These are phyloP conservation scores for Echinops telfairi DNA, from an alignment of 2,113 vertebrate species.

Conservation along the genomic window DNA sequence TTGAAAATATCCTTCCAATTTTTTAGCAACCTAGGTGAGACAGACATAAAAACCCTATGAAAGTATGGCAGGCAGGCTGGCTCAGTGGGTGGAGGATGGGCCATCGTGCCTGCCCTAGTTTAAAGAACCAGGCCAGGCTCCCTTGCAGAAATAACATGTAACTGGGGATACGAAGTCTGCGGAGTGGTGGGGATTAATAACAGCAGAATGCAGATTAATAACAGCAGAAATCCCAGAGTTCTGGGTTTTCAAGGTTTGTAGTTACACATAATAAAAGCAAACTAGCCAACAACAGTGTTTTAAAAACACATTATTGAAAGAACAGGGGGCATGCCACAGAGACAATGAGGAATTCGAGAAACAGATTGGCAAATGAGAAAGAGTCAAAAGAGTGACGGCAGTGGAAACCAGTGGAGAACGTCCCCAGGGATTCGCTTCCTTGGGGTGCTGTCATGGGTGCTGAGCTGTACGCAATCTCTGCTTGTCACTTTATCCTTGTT, in stretches of 20 bases:
- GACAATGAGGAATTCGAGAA: background rate
- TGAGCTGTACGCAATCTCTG: too few species aligned
- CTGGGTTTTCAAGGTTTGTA: background rate
- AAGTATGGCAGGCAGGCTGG: background rate
- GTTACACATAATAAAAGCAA: background rate
- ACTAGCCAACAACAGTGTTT: background rate
- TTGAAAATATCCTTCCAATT: background rate
- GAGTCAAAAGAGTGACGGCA: background rate
- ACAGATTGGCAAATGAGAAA: background rate
- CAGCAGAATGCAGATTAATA: background rate
- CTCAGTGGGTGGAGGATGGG: too few species aligned
- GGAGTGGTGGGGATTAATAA: background rate
- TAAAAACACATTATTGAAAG: slow-evolving; percentile 24
- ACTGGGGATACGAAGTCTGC: background rate
- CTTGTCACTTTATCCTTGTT: too few species aligned
- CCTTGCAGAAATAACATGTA: background rate
- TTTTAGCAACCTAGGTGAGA: too few species aligned
- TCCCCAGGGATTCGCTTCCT: background rate
- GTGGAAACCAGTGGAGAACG: background rate
- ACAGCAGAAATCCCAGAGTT: background rate
- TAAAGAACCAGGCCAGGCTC: background rate
- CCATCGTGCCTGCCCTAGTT: background rate
- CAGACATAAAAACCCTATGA: background rate
- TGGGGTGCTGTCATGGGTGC: background rate
- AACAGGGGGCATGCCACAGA: background rate